These are phyloP conservation scores for Nannoperca australis DNA, from an alignment of 2,797 vertebrate genomes.

Conservation along the genomic window DNA sequence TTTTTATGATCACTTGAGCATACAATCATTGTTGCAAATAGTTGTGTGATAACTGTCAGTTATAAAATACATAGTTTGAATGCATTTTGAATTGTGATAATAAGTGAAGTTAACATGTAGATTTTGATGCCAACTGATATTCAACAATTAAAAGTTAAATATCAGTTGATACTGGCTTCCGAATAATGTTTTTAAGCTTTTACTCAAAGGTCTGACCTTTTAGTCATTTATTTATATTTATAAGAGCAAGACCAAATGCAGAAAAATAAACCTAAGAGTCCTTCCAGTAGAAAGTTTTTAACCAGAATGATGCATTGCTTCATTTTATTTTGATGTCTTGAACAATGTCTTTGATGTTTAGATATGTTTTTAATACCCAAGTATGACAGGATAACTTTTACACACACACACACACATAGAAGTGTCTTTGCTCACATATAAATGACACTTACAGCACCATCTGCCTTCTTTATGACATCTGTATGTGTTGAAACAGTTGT, in stretches of 20 bases:
- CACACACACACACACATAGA: not conserved
- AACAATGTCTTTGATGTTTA: no score
- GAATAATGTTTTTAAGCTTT: slow-evolving; percentile 12
- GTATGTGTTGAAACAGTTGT: not conserved
- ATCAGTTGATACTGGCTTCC: not conserved
- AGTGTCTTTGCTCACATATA: not conserved
- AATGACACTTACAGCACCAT: not conserved
- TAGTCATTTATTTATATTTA: not conserved
- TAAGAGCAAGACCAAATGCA: no score
- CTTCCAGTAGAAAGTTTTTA: not conserved
- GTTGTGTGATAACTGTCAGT: not conserved
- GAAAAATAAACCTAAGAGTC: no score
- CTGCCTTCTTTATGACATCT: not conserved
- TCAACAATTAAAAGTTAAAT: not conserved
- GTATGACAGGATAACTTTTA: no score
- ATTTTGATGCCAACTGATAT: no score
- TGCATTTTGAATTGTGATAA: not conserved
- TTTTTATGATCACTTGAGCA: not conserved
- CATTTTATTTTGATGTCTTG: not conserved
- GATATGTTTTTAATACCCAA: no score
- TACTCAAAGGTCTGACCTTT: slow-evolving; percentile 5
- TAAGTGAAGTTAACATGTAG: not conserved
- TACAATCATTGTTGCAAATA: not conserved
- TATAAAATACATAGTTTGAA: not conserved
- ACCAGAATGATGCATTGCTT: not conserved